Evolutionary conservation across 2,113 vertebrate species (phyloP).

Genomic region (Sebastes schlegelii): DNA sequence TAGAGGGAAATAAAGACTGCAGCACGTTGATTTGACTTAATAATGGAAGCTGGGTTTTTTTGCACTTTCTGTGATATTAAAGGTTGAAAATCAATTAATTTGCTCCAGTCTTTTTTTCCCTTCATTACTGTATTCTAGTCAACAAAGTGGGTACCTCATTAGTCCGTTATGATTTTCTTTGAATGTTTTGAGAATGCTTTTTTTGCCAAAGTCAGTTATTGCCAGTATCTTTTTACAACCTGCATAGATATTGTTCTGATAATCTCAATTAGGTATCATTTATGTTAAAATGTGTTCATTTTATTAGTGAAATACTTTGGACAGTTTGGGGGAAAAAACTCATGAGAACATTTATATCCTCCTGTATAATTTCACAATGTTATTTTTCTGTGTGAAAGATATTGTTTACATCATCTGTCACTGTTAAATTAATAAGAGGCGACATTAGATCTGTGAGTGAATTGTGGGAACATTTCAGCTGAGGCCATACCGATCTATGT

Average conservation of each 20-base stretch:
- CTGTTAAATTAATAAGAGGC: neutral
- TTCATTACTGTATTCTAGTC: too few species aligned
- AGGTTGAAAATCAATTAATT: too few species aligned
- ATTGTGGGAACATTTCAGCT: neutral
- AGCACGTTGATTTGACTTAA: neutral
- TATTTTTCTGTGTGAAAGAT: too few species aligned
- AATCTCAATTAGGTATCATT: neutral
- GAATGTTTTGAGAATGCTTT: too few species aligned
- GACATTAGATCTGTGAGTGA: neutral
- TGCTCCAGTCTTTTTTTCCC: too few species aligned
- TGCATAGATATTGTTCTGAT: neutral
- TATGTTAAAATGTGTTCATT: neutral
- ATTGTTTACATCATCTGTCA: neutral
- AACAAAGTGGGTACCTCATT: too few species aligned
- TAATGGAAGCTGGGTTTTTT: neutral
- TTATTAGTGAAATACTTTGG: neutral
- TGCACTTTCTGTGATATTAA: neutral
- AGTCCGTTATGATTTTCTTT: too few species aligned
- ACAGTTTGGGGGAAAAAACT: neutral
- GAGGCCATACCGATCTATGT: neutral
- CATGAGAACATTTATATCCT: neutral
- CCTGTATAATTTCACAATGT: neutral
- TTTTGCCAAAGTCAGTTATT: neutral
- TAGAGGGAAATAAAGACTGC: neutral
- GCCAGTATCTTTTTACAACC: neutral